phyloP scores from a whole-genome alignment of 2,113 vertebrate species.

The Craseonycteris thonglongyai region DNA sequence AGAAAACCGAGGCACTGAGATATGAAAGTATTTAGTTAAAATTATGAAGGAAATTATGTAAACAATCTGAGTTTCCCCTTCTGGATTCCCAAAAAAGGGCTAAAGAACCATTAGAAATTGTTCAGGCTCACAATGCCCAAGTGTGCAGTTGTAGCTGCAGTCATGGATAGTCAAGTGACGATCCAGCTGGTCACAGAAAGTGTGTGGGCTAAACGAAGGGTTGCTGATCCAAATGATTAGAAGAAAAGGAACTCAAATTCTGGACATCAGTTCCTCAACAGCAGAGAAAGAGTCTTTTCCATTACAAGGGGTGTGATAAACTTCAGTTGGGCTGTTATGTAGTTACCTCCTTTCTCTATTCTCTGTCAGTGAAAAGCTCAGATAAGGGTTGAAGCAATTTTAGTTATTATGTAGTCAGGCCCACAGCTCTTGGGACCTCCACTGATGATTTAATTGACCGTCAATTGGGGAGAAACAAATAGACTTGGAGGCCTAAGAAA shows the following conservation, averaged over 20 bases:
- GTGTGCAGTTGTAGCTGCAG: conserved; percentile 7
- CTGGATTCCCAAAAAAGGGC: background rate
- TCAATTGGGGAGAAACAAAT: background rate
- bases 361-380: background rate
- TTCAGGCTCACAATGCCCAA: background rate
- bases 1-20: background rate
- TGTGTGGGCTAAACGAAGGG: background rate
- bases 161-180: background rate
- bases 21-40: background rate
- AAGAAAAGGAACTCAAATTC: background rate
- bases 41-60: background rate
- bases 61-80: background rate
- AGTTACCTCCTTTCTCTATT: background rate
- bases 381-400: background rate
- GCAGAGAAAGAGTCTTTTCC: background rate
- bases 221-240: background rate
- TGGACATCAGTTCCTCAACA: background rate
- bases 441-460: background rate
- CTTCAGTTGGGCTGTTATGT: background rate
- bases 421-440: background rate
- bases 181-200: background rate
- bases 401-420: background rate
- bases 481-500: background rate
- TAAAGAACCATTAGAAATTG: background rate
- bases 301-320: background rate